These are phyloP conservation scores for Drosophila arawakana DNA, from an alignment of 1,140 invertebrate species.

Conservation along the genomic window DNA sequence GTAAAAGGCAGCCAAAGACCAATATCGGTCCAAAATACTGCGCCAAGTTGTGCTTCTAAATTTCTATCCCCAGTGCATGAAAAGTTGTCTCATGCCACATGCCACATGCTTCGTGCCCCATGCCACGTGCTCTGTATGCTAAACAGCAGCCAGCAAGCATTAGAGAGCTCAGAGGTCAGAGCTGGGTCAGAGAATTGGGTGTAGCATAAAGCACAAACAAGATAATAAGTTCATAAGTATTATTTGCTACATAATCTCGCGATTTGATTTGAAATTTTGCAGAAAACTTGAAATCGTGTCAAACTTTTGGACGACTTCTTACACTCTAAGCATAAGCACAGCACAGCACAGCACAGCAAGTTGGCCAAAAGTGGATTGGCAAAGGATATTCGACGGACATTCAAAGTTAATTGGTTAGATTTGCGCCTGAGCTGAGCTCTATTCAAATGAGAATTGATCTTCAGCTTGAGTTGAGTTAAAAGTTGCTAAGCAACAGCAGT, in stretches of 20 bases:
- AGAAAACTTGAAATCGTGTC: constrained; percentile 62
- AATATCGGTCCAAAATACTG: constrained; percentile 71
- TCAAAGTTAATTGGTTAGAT: constrained; percentile 70
- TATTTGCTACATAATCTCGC: constrained; percentile 77
- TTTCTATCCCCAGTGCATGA: constrained; percentile 74
- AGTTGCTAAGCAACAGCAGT: constrained; percentile 16
- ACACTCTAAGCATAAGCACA: constrained; percentile 21
- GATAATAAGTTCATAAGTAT: constrained; percentile 83
- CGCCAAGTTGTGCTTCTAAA: constrained; percentile 77
- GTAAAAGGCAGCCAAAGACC: constrained; percentile 60
- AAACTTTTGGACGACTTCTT: constrained; percentile 55
- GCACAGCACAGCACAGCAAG: constrained; percentile 8
- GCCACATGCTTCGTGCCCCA: constrained; percentile 41
- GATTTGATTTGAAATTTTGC: constrained; percentile 75
- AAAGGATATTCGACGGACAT: constrained; percentile 54
- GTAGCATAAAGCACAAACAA: constrained; percentile 72
- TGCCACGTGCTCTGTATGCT: constrained; percentile 73
- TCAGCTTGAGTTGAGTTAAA: background rate
- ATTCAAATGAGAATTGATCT: constrained; percentile 39
- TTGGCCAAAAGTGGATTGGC: constrained; percentile 27
- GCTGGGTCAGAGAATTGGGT: constrained; percentile 14
- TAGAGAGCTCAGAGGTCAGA: constrained; percentile 25
- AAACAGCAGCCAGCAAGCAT: constrained; percentile 44
- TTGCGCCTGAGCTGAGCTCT: constrained; percentile 34
- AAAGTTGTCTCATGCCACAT: constrained; percentile 39